phyloP scores from a whole-genome alignment of 2,113 vertebrate species.

The Arizona elegans region DNA sequence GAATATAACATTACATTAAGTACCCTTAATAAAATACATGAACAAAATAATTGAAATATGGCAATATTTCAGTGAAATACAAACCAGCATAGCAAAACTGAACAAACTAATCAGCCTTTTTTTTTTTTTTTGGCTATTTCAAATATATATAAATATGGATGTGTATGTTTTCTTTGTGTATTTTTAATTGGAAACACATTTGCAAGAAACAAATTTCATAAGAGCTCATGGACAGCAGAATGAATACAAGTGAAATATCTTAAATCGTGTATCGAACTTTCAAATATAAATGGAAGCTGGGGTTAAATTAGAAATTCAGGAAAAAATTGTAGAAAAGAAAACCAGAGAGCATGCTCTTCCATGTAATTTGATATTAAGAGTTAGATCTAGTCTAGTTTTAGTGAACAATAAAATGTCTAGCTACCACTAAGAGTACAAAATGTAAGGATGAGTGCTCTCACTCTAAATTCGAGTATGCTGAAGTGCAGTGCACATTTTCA shows the following conservation, averaged over 20 bases:
- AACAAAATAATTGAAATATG: neutral
- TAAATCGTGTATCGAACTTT: neutral
- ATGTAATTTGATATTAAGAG: constrained; percentile 7
- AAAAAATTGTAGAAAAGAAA: neutral
- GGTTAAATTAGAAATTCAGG: neutral
- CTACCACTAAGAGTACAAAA: neutral
- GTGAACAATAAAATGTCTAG: constrained; percentile 18
- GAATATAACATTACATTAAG: neutral
- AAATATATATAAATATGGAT: neutral
- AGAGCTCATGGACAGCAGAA: neutral
- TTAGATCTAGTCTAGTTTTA: neutral
- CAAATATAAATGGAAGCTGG: constrained; percentile 1
- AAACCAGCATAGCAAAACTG: neutral
- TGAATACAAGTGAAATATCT: neutral
- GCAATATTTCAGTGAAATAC: neutral
- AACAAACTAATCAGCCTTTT: neutral
- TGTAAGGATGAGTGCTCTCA: neutral
- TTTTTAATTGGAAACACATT: constrained; percentile 24
- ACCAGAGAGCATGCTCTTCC: neutral
- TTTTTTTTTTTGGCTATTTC: neutral
- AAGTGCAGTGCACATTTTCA: neutral
- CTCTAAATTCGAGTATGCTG: neutral
- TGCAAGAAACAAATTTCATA: constrained; percentile 14
- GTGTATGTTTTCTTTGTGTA: neutral
- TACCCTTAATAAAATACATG: neutral